phyloP scores from a whole-genome alignment of 2,888 invertebrate genomes.

The Microctonus hyperodae region DNA sequence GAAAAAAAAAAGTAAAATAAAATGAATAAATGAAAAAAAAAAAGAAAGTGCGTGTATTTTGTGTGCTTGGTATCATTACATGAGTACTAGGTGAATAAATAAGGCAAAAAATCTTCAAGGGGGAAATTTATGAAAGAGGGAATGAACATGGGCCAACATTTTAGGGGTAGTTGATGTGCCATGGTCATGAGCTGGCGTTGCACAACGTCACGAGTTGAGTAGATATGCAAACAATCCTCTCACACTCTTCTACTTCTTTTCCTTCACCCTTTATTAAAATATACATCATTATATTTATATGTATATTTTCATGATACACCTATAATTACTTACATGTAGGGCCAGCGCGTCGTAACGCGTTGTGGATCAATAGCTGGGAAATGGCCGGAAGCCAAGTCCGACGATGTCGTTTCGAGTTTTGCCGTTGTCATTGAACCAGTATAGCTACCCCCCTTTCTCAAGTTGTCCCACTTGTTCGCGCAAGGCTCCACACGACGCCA shows the following conservation, averaged over 20 bases:
- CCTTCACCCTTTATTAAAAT: not conserved
- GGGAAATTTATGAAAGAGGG: conserved; percentile 6
- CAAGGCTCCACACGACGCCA: conserved; percentile 29
- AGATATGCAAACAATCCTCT: conserved; percentile 10
- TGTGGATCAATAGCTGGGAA: conserved; percentile 60
- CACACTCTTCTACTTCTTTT: not conserved
- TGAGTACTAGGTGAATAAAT: not conserved
- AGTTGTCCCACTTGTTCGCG: conserved; percentile 55
- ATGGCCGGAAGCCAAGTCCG: conserved; percentile 62
- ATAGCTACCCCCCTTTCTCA: conserved; percentile 46
- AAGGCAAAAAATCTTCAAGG: conserved; percentile 22
- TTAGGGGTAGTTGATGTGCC: not conserved
- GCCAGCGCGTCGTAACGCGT: conserved; percentile 56
- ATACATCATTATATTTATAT: not conserved
- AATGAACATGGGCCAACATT: not conserved
- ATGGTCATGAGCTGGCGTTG: conserved; percentile 4
- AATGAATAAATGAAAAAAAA: not conserved
- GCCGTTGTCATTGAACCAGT: conserved; percentile 57
- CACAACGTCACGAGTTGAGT: conserved; percentile 23
- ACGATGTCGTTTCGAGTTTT: conserved; percentile 61
- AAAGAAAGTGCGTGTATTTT: conserved; percentile 23
- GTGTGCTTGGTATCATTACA: not conserved
- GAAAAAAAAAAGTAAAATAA: not conserved
- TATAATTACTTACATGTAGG: conserved; percentile 56
- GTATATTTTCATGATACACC: conserved; percentile 50